Base-by-base conservation (phyloP, 2,113 vertebrate genomes). In the Gopherus evgoodei region DNA sequence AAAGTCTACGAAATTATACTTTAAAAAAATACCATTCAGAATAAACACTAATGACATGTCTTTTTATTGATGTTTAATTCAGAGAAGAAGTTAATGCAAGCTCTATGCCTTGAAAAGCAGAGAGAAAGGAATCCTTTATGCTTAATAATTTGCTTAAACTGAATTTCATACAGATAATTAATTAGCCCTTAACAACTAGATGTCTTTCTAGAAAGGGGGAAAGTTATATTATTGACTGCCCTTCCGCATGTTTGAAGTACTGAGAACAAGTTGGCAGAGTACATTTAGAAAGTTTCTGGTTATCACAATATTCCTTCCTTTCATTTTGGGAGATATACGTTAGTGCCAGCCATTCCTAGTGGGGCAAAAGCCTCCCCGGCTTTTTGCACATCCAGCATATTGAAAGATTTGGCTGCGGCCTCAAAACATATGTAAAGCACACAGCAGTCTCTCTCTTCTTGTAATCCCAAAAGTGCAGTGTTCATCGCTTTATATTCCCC, bases 31-130 rank as follows among this genome's bases (percentile, higher is more conserved):
- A 94, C 90, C 92, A 96, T 95, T 97, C 97, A 90, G 69, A 96
- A 97, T 96, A 94, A 95, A 97, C 94, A 97, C 96, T 98, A 98
- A 98, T 98, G 98, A 98, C 95, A 97, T 97, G 97, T 83, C 96
- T 94, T 97, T 97, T 97, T 97, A 98, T 98, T 98, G 98, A 98
- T 98, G 98, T 98, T 98, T 98, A 98, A 98, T 98, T 98, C 98
- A 98, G 96, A 98, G 91, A 96, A 95, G 97, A 93, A 96, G 96
- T 95, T 95, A 95, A 97, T 84, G 87, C 92, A 19, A 94, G 94
- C 31, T 76, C 82, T 86, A 88, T 94, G 97, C 87, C 96, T 96
- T 83, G 88, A 97, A 97, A 96, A 49, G 93, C 88, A 96, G 84
- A 93, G 88, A 72, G 92, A 93, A 44, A 13, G 49, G 81, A 89